phyloP scores from a whole-genome alignment of 2,888 invertebrate genomes.

The Phyllotreta striolata region DNA sequence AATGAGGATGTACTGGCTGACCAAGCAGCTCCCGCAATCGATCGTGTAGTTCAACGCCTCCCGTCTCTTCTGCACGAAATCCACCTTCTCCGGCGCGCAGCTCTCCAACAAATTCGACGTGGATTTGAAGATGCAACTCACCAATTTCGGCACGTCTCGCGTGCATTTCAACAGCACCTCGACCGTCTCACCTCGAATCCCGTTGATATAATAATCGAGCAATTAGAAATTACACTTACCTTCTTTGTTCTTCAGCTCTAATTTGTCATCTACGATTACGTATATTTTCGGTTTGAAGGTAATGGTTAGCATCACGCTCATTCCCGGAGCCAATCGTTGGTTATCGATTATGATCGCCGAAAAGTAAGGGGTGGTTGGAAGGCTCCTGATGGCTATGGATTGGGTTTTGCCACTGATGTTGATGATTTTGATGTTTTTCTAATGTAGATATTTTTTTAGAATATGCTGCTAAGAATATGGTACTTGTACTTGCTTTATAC shows the following conservation, averaged over 20 bases:
- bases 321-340: constrained; percentile 58
- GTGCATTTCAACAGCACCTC: constrained; percentile 52
- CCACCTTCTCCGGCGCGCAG: constrained; percentile 28
- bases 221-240: constrained; percentile 19
- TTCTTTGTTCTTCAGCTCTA: constrained; percentile 52
- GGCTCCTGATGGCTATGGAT: constrained; percentile 49
- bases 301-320: constrained; percentile 55
- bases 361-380: constrained; percentile 53
- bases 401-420: constrained; percentile 52
- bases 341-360: constrained; percentile 46
- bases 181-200: constrained; percentile 33
- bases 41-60: constrained; percentile 55
- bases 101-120: constrained; percentile 28
- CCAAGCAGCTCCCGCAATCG: constrained; percentile 60
- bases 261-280: constrained; percentile 53
- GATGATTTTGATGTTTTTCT: constrained; percentile 47
- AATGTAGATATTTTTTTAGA: too few relatives aligned
- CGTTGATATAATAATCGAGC: neutral
- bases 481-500: constrained; percentile 10
- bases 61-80: constrained; percentile 42
- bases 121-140: constrained; percentile 49
- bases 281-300: constrained; percentile 54
- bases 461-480: too few relatives aligned
- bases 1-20: constrained; percentile 55
- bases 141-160: constrained; percentile 58